These are phyloP conservation scores for Dryas iulia DNA, from an alignment of 1,140 invertebrate genomes.

Conservation along the genomic window DNA sequence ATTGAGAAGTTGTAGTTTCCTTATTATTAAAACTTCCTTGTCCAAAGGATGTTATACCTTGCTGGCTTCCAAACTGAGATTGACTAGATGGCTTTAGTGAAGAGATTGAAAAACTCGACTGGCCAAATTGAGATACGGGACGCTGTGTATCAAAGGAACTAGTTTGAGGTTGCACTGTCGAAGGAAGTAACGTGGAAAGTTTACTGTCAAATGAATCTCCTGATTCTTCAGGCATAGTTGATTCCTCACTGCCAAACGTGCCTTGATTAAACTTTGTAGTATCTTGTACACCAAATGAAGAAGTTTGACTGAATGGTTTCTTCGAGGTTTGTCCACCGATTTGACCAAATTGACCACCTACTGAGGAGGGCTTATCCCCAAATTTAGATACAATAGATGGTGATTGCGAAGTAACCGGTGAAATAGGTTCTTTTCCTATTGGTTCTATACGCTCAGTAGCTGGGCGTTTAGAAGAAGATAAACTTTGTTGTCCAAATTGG, in stretches of 20 bases:
- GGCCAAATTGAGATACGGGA: background rate
- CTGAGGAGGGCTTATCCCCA: background rate
- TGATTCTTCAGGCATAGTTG: background rate
- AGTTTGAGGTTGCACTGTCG: background rate
- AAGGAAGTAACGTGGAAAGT: background rate
- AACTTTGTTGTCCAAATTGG: background rate
- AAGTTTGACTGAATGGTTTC: background rate
- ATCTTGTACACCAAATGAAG: background rate
- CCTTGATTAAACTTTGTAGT: background rate
- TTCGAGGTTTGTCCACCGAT: background rate
- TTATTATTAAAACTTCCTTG: constrained; percentile 1
- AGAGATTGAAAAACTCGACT: background rate
- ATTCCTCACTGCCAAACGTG: background rate
- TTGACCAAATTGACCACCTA: background rate
- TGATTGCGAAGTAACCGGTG: background rate
- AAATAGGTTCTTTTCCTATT: too few species aligned
- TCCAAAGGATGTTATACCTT: background rate
- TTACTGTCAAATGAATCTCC: background rate
- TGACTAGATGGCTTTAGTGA: background rate
- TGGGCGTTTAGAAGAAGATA: background rate
- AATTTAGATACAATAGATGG: background rate
- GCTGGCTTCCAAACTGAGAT: background rate
- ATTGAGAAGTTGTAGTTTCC: background rate
- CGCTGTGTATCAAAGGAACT: background rate
- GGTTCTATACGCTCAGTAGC: too few species aligned